Evolutionary conservation across 1,140 invertebrate genomes (phyloP), one percentile per base, ranked within the genome.

Genomic region (Cyrtorhinus lividipennis): DNA sequence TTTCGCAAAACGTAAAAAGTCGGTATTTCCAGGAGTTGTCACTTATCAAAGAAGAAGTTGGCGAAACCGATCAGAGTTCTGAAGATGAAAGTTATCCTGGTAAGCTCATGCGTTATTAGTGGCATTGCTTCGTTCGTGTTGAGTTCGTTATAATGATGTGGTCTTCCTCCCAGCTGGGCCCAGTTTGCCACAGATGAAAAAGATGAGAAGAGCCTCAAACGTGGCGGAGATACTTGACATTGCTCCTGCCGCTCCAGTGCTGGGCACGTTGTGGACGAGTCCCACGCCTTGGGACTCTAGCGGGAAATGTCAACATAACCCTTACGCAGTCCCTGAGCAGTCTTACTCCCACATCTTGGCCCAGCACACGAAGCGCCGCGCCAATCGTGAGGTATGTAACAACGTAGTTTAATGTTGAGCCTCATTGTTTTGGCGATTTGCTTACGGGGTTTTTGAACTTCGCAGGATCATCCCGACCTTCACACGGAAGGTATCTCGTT

Each of bases 11-110:
- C 69, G 79, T 71, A 61, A 80, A 66, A 72, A 78, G 56, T 72
- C 75, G 64, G 58, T 82, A 81, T 71, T 80, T 79, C 38, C 73
- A 77, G 38, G 74, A 79, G 56, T 72, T 83, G 22, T 68, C 75
- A 23, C 75, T 77, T 53, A 74, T 80, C 2, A 68, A 74, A 66
- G 72, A 73, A 71, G 75, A 80, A 74, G 79, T 85, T 45, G 85
- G 83, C 58, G 76, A 83, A 67, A 69, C 78, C 69, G 77, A 81
- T 68, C 80, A 84, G 66, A 81, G 83, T 70, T 83, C 85, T 65
- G 80, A 83, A 66, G 79, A 84, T 79, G 81, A 87, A 68, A 81
- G 82, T 68, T 85, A 83, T 74, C 81, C 74, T 65, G 74, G 73
- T 44, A n/a, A 44, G 38, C n/a, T n/a, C n/a, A n/a, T n/a, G n/a